Percentiles rank a stretch among this genome's conserved stretches.
phyloP scores from a whole-genome alignment of 2,888 invertebrate species.

The Polymixis flavicincta region DNA sequence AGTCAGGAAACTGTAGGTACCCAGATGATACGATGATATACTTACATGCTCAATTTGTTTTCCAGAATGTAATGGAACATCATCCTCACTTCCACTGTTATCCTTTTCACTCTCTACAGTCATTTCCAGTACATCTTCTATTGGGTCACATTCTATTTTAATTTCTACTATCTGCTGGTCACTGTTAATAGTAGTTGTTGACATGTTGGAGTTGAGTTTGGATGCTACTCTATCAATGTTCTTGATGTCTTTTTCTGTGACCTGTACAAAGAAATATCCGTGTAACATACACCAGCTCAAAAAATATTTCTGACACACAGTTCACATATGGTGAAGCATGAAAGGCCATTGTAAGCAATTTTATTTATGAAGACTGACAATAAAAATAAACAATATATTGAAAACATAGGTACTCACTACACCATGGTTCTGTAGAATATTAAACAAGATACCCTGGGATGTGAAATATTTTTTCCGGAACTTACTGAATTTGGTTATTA shows the following conservation, averaged over 20 bases:
- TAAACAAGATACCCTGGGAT: slow-evolving; percentile 34
- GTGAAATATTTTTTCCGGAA: slow-evolving; percentile 40
- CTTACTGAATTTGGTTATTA: slow-evolving; percentile 35
- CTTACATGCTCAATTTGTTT: slow-evolving; percentile 34
- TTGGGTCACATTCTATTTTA: slow-evolving; percentile 26
- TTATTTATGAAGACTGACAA: no score
- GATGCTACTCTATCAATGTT: slow-evolving; percentile 29
- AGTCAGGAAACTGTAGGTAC: no score
- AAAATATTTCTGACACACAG: background rate
- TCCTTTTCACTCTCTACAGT: background rate
- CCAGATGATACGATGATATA: background rate
- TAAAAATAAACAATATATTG: no score
- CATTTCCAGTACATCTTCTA: slow-evolving; percentile 1
- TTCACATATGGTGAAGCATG: no score
- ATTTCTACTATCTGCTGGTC: background rate
- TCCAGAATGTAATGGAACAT: slow-evolving; percentile 15
- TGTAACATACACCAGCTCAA: background rate
- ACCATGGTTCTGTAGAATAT: slow-evolving; percentile 38
- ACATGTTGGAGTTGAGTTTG: slow-evolving; percentile 23
- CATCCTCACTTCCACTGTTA: slow-evolving; percentile 22
- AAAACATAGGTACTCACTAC: slow-evolving; percentile 14
- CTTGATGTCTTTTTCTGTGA: slow-evolving; percentile 39
- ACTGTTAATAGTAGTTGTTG: background rate
- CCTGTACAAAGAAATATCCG: slow-evolving; percentile 7
- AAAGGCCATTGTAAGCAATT: no score